A percentile compares a stretch with the other conserved stretches of the same genome.
phyloP scores from a whole-genome alignment of 2,797 vertebrate species.

The Anguilla marmorata region DNA sequence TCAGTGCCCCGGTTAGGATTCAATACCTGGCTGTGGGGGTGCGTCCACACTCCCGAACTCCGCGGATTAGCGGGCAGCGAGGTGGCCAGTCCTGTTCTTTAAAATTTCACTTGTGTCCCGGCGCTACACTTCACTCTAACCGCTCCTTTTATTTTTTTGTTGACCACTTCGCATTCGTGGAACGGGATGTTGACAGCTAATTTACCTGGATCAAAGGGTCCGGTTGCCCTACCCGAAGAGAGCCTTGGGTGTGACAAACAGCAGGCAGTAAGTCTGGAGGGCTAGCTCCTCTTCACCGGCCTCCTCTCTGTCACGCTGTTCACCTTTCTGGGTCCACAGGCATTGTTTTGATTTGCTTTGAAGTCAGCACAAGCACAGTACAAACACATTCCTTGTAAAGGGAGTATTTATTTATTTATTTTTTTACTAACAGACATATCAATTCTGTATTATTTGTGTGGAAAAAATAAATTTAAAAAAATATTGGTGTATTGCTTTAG shows the following conservation, averaged over 20 bases:
- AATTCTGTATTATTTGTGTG: neutral
- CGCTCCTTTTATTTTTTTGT: slow-evolving; percentile 51
- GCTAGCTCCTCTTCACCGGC: slow-evolving; percentile 56
- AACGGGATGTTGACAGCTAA: slow-evolving; percentile 71
- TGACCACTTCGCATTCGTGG: slow-evolving; percentile 57
- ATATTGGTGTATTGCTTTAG: neutral
- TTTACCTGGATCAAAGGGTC: slow-evolving; percentile 74
- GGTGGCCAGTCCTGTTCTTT: neutral
- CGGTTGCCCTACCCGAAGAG: slow-evolving; percentile 66
- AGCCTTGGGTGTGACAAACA: slow-evolving; percentile 71
- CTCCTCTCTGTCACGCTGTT: slow-evolving; percentile 65
- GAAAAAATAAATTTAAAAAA: neutral
- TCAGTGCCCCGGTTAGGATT: neutral
- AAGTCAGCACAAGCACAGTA: neutral
- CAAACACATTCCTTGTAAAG: neutral
- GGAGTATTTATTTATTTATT: neutral
- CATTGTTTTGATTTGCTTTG: slow-evolving; percentile 42
- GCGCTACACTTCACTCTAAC: neutral
- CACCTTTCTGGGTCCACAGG: slow-evolving; percentile 66
- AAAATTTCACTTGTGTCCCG: slow-evolving; percentile 3
- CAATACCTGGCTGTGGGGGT: neutral
- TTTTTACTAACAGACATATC: neutral
- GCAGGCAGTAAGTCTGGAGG: slow-evolving; percentile 63
- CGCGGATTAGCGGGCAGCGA: neutral
- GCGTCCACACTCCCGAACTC: neutral